Evolutionary conservation across 2,888 invertebrate genomes (phyloP), one percentile per base, ranked within the genome.

Genomic region (Oasisia sp.): DNA sequence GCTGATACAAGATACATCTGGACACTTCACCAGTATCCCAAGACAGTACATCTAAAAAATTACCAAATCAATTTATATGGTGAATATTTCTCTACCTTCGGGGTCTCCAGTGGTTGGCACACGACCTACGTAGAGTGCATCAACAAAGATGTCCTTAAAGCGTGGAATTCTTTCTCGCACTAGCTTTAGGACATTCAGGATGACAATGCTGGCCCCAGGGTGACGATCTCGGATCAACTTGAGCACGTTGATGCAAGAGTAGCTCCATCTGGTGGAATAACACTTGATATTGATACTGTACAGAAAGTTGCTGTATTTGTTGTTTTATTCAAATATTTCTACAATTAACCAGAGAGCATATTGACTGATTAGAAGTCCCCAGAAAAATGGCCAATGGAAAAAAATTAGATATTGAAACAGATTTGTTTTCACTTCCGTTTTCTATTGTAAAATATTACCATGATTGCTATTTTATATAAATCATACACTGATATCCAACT

Each of bases 261-360:
- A 74, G 74, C 74, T 74, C 74, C 74, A 74, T n/a, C 74, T 74
- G 74, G 27, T 74, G 74, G 74, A 19, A 74, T 74, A 74, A 74
- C 14, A 74, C 74, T 19, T 74, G 74, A 5, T n/a, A 74, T 27
- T 74, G 74, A 19, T 74, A 74, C 14, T 19, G 74, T 27, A 19
- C 19, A 74, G 19, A 74, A 74, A 74, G 27, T 7, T 27, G 0
- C n/a, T 19, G 27, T 19, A 19, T n/a, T 27, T 7, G 38, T 38
- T 2, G 38, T 38, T 38, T 38, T 38, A 4, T 56, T 56, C 14
- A 56, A 19, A 74, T n/a, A 74, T 19, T 74, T n/a, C 14, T 27
- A 74, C 14, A 74, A 74, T 74, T 50, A 7, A 50, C 50, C 9
- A 9, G 14, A 50, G 50, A 50, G 14, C 14, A 50, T 50, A 50